Base-by-base conservation (phyloP, 2,888 invertebrate genomes). In the Clunio marinus region DNA sequence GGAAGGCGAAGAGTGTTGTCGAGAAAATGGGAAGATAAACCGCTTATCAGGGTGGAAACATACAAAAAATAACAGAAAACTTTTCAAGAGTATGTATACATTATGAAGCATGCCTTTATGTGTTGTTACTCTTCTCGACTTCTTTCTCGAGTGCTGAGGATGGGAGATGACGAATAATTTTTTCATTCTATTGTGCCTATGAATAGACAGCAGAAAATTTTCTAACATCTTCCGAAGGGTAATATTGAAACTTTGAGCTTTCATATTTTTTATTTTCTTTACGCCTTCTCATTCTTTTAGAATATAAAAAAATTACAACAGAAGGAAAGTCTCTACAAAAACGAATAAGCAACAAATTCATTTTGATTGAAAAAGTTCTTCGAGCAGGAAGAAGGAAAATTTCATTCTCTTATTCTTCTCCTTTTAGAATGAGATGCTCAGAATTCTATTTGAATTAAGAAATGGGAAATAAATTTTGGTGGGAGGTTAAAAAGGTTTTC, bases 21-120 rank as follows among this genome's bases (percentile, higher is more conserved):
- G n/a, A n/a, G 28, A 35, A 73, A 73, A 74, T 73, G 72, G 72
- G 73, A 74, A 74, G 74, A 74, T 74, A 74, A 74, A 73, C 74
- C 72, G 74, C 74, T 74, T 74, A 74, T 71, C 70, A 51, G 70
- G 71, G 71, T 70, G 72, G 71, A 46, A 68, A 67, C 66, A 66
- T 15, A 66, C 66, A 66, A 51, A 66, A 59, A 59, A 59, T 20
- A 59, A 13, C 20, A 59, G 13, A 25, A 58, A 62, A 62, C 25
- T 65, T 46, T 51, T 51, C 65, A 63, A 63, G 63, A 45, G 63
- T 51, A 65, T 65, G 51, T 59, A 51, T 66, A 66, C 32, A 66
- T 66, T 55, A 51, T 55, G 55, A 66, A 28, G 46, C 24, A 55
- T 66, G 55, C 66, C 22, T 55, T 66, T 55, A 66, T 55, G 66